Base-by-base conservation (phyloP, 2,113 vertebrate genomes). In the Oncorhynchus keta region DNA sequence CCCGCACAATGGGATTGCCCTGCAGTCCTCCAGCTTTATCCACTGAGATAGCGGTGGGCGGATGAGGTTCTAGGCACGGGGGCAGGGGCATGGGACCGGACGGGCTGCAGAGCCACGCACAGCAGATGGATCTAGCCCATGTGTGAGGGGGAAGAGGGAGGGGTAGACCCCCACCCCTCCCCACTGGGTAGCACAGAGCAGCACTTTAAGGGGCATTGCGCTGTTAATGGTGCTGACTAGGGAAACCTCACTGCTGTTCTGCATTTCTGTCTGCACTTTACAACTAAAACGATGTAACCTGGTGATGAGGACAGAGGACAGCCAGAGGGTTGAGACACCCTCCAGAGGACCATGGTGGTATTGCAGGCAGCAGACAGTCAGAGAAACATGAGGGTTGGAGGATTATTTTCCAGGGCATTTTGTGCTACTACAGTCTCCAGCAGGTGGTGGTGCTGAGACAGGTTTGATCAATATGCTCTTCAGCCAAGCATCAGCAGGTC, bases 381-480 rank as follows among this genome's bases (percentile, higher is more conserved):
- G 48, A 51, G 48, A 49, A 14, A 7, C 22, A 73, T 1, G 18
- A 24, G 69, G 66, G 74, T 68, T 75, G 78, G 74, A 76, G 84
- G 79, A 79, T 12, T 30, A 1, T 30, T 66, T 28, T 66, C 6
- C 28, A 66, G 64, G 9, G 22, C 26, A n/a, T 70, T 45, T 30
- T 55, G 70, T 61, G 48, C 74, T 76, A 85, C 83, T 76, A 82
- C 81, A 88, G 79, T 81, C 79, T 82, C 90, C 93, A 92, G 91
- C 88, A 94, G 92, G 92, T 93, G 92, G 92, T 89, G 91, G 87
- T 92, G 91, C 89, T 90, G 79, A 90, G 88, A 90, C 89, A 89
- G 79, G 87, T 91, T 92, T 88, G 86, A 87, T 89, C 87, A 82
- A 87, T 84, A 77, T 72, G 72, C 72, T 84, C 84, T 73, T 84